These are phyloP conservation scores for Emydura subglobosa DNA, from an alignment of 2,113 vertebrate genomes.

Conservation along the genomic window DNA sequence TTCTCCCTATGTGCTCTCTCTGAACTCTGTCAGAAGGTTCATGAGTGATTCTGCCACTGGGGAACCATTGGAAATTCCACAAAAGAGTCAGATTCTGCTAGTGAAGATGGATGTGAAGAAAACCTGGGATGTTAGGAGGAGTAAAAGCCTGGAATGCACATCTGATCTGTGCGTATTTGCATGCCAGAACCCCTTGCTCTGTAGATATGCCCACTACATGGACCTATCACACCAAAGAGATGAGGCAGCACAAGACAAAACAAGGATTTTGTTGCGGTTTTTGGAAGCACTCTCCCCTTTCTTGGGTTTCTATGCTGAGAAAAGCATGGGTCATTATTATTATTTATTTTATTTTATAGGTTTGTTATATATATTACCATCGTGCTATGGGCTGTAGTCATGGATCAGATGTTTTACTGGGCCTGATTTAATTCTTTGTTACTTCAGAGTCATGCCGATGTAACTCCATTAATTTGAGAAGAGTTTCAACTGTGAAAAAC, in stretches of 20 bases:
- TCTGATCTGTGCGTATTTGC: background rate
- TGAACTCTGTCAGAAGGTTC: background rate
- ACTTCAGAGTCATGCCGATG: background rate
- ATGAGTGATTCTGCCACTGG: background rate
- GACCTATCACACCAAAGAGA: background rate
- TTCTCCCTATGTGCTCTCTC: background rate
- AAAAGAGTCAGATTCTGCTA: background rate
- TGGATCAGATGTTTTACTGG: background rate
- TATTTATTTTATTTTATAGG: too few species aligned
- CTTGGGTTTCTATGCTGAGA: too few species aligned
- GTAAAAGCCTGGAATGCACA: background rate
- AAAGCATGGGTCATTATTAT: too few species aligned
- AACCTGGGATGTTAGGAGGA: background rate
- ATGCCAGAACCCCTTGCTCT: background rate
- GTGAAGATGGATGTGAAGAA: background rate
- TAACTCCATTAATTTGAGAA: background rate
- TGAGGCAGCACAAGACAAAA: background rate
- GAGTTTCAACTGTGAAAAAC: background rate
- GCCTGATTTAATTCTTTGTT: background rate
- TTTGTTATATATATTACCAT: too few species aligned
- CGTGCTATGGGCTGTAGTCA: too few species aligned
- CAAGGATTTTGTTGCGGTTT: too few species aligned
- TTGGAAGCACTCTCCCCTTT: too few species aligned
- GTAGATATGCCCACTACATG: background rate
- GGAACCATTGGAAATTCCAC: background rate